phyloP scores from a whole-genome alignment of 2,888 invertebrate species.

The Lymantria monacha region DNA sequence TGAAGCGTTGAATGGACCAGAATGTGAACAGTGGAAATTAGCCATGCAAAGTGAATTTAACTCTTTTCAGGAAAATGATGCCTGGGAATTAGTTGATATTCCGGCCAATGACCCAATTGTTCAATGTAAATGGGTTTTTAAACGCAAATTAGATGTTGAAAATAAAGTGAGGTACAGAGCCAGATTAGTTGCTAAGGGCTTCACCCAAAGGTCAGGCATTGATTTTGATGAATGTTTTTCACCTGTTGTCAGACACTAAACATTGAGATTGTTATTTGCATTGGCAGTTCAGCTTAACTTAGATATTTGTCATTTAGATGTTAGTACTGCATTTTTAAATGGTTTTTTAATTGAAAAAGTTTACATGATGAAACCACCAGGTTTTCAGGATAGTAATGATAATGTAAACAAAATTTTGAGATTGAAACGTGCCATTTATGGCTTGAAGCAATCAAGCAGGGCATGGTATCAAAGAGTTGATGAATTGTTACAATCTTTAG shows the following conservation, averaged over 20 bases:
- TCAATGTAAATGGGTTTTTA: too few species aligned
- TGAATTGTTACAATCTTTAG: not conserved
- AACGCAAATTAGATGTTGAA: not conserved
- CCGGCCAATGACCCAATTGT: too few species aligned
- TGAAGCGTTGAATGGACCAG: too few species aligned
- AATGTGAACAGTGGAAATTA: too few species aligned
- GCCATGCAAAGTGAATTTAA: too few species aligned
- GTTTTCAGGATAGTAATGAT: not conserved
- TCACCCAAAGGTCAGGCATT: slow-evolving; percentile 1
- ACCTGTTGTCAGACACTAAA: too few species aligned
- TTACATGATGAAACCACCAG: too few species aligned
- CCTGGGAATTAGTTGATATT: too few species aligned
- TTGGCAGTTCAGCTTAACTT: too few species aligned
- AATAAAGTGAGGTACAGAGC: not conserved
- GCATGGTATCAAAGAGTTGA: not conserved
- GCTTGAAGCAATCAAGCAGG: not conserved
- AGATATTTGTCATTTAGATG: not conserved
- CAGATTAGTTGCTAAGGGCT: not conserved
- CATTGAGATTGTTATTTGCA: too few species aligned
- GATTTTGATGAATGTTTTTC: slow-evolving; percentile 1
- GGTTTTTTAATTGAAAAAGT: too few species aligned
- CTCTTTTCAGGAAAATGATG: too few species aligned
- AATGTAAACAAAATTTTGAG: not conserved
- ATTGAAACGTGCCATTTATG: not conserved
- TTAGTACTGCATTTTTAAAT: slow-evolving; percentile 1